Conservation (phyloP, 2,113 vertebrate genomes). For the Mesocricetus auratus region DNA sequence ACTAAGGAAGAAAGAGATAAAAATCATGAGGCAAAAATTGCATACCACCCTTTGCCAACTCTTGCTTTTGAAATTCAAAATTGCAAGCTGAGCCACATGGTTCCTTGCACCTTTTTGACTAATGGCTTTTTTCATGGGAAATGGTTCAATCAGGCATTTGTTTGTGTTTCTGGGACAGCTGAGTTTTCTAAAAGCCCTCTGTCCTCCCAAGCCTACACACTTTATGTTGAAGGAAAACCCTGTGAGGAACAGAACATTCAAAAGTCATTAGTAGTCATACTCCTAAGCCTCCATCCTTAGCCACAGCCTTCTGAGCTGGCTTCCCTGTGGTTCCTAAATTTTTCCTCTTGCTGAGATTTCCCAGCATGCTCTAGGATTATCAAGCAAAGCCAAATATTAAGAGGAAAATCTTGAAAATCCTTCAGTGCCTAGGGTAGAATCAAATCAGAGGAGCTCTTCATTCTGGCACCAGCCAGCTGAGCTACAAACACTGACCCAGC, state of each 20-base stretch:
- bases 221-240: constrained; percentile 48
- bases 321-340: constrained; percentile 75
- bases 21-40: constrained; percentile 13
- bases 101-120: constrained; percentile 49
- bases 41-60: constrained; percentile 1
- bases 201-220: constrained; percentile 10
- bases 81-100: constrained; percentile 37
- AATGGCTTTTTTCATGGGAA: constrained; percentile 59
- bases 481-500: constrained; percentile 76
- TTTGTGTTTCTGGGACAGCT: constrained; percentile 62
- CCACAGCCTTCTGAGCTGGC: constrained; percentile 48
- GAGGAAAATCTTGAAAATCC: constrained; percentile 80
- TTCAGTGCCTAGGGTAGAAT: constrained; percentile 81
- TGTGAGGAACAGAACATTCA: constrained; percentile 57
- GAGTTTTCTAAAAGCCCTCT: constrained; percentile 46
- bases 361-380: constrained; percentile 81
- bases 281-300: constrained; percentile 68
- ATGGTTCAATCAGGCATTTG: constrained; percentile 45
- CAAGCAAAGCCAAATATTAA: constrained; percentile 82
- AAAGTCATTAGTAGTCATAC: constrained; percentile 72
- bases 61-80: constrained; percentile 71
- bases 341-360: constrained; percentile 81
- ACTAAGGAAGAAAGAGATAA: constrained; percentile 64
- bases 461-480: constrained; percentile 70
- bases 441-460: constrained; percentile 76